These are phyloP conservation scores for Clanis bilineata DNA, from an alignment of 2,888 invertebrate genomes.

Conservation along the genomic window DNA sequence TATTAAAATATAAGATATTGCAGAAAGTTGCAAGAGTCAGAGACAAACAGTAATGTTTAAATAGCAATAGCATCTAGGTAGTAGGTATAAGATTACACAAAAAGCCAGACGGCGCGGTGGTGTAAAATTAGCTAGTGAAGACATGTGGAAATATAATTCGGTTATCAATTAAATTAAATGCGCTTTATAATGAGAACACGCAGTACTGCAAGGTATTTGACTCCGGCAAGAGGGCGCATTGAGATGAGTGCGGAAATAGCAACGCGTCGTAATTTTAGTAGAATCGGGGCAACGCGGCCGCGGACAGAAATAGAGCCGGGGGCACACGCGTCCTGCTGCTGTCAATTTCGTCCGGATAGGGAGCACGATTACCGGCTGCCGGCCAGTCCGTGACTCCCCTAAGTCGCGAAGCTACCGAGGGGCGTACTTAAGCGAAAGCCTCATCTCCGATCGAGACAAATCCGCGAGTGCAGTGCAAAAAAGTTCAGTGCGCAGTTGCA, in stretches of 20 bases:
- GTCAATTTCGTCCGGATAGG: conserved; percentile 80
- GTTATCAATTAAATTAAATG: conserved; percentile 3
- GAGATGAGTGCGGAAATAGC: conserved; percentile 80
- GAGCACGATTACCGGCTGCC: conserved; percentile 65
- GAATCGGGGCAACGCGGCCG: conserved; percentile 81
- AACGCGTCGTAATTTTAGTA: conserved; percentile 79
- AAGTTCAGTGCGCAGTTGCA: conserved; percentile 48
- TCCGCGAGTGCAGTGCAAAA: conserved; percentile 52
- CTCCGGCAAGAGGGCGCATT: conserved; percentile 59
- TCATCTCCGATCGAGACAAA: not conserved
- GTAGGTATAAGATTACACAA: not conserved
- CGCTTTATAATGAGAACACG: conserved; percentile 2
- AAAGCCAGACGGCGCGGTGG: not conserved
- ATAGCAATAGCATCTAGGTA: not conserved
- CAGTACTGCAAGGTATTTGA: conserved; percentile 61
- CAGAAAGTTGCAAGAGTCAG: too few species aligned
- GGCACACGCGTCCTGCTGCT: conserved; percentile 71
- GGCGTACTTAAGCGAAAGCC: conserved; percentile 22
- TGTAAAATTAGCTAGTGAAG: not conserved
- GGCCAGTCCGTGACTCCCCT: conserved; percentile 31
- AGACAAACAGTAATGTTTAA: too few species aligned
- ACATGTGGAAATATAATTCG: not conserved
- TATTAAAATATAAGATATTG: too few species aligned
- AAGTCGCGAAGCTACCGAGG: conserved; percentile 29
- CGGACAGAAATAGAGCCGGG: conserved; percentile 76